These are phyloP conservation scores for Anolis sagrei DNA, from an alignment of 2,113 vertebrate genomes.

Conservation along the genomic window DNA sequence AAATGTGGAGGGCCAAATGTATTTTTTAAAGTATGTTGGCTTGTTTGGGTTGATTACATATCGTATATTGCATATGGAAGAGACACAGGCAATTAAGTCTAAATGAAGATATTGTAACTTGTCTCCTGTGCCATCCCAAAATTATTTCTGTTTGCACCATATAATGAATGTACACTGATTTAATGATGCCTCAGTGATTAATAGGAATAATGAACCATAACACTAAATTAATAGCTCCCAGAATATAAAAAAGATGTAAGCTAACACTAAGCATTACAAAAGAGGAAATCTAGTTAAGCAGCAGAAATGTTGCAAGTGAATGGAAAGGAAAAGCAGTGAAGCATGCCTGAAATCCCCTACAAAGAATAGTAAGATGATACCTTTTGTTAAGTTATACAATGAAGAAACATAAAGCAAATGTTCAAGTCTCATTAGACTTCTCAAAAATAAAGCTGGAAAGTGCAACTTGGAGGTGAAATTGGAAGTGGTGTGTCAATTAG, in stretches of 20 bases:
- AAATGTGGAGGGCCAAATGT: too few species aligned
- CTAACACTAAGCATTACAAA: not conserved
- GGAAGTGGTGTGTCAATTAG: not conserved
- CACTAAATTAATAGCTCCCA: not conserved
- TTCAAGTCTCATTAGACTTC: not conserved
- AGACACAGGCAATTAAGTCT: not conserved
- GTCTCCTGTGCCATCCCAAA: not conserved
- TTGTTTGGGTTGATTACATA: too few species aligned
- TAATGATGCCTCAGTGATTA: conserved; percentile 9
- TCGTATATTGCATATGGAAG: not conserved
- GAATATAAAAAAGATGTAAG: not conserved
- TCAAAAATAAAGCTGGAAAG: not conserved
- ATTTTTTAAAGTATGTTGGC: too few species aligned
- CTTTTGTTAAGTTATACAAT: not conserved
- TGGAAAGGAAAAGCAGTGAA: not conserved
- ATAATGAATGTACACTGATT: not conserved
- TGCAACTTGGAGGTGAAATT: not conserved
- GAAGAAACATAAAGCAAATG: not conserved
- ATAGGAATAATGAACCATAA: conserved; percentile 5
- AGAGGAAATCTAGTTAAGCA: not conserved
- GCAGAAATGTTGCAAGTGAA: not conserved
- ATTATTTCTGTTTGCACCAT: not conserved
- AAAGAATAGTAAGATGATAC: not conserved
- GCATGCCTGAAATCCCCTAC: not conserved
- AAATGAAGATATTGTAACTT: not conserved